Conservation (phyloP, 2,888 invertebrate species). For the Muscina levida region DNA sequence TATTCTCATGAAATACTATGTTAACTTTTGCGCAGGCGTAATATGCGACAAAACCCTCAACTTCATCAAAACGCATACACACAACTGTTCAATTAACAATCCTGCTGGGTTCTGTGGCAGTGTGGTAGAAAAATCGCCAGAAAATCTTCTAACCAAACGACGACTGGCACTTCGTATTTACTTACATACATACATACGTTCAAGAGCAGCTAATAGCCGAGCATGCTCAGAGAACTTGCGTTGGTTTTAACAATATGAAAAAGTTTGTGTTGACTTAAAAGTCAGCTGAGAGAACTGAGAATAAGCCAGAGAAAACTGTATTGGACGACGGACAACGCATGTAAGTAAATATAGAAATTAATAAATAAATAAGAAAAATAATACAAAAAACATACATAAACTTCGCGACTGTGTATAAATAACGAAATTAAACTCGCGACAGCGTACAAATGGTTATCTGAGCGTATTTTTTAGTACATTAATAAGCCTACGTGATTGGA, state of each 20-base stretch:
- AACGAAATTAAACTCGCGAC: slow-evolving; percentile 1
- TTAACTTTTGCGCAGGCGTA: slow-evolving; percentile 11
- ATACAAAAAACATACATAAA: slow-evolving; percentile 10
- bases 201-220: background rate
- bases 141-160: slow-evolving; percentile 61
- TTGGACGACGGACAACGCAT: slow-evolving; percentile 13
- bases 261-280: too few relatives aligned
- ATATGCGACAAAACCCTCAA: slow-evolving; percentile 40
- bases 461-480: slow-evolving; percentile 52
- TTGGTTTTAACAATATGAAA: background rate
- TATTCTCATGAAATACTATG: too few relatives aligned
- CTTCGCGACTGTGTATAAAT: background rate
- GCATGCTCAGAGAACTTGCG: slow-evolving; percentile 8
- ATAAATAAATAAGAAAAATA: slow-evolving; percentile 56
- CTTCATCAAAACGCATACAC: slow-evolving; percentile 61
- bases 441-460: slow-evolving; percentile 26
- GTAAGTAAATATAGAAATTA: slow-evolving; percentile 66
- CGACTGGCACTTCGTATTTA: too few relatives aligned
- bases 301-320: too few relatives aligned
- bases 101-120: slow-evolving; percentile 61
- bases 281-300: too few relatives aligned
- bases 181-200: too few relatives aligned
- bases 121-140: slow-evolving; percentile 62
- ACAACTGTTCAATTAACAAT: slow-evolving; percentile 66
- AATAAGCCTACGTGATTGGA: slow-evolving; percentile 47